Conservation (phyloP, 64 coral and sea anemone genomes). For the Acropora tenuis region DNA sequence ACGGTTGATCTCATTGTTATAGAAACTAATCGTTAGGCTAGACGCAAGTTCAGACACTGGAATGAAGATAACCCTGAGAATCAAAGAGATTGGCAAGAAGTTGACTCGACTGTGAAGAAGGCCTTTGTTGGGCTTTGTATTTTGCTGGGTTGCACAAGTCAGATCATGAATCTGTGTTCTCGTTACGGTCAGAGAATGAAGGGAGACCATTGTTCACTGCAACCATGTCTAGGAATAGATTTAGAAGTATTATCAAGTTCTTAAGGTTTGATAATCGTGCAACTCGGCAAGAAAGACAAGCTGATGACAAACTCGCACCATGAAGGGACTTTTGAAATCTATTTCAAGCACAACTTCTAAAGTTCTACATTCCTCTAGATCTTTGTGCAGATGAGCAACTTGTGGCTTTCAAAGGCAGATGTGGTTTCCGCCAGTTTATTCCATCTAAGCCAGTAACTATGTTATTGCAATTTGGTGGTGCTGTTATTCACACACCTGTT, state of each 20-base stretch:
- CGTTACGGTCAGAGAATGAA: no score
- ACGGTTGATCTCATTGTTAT: background rate
- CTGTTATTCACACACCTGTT: background rate
- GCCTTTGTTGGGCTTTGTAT: background rate
- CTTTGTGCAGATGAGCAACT: background rate
- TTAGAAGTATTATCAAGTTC: no score
- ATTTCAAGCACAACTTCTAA: background rate
- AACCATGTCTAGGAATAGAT: background rate
- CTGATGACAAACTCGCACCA: background rate
- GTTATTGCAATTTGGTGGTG: background rate
- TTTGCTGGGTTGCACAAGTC: background rate
- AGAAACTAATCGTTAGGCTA: no score
- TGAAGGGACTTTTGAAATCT: background rate
- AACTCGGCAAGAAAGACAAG: background rate
- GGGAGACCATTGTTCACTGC: no score
- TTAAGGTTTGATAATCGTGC: background rate
- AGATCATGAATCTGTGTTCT: no score
- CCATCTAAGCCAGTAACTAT: background rate
- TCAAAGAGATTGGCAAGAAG: no score
- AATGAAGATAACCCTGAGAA: no score
- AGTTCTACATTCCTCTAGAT: background rate
- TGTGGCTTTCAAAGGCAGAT: background rate
- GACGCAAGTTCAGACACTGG: no score
- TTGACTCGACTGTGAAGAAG: no score
- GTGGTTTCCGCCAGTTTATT: background rate